Conservation (phyloP, 2,113 vertebrate species). For the Phalacrocorax brasilianus region DNA sequence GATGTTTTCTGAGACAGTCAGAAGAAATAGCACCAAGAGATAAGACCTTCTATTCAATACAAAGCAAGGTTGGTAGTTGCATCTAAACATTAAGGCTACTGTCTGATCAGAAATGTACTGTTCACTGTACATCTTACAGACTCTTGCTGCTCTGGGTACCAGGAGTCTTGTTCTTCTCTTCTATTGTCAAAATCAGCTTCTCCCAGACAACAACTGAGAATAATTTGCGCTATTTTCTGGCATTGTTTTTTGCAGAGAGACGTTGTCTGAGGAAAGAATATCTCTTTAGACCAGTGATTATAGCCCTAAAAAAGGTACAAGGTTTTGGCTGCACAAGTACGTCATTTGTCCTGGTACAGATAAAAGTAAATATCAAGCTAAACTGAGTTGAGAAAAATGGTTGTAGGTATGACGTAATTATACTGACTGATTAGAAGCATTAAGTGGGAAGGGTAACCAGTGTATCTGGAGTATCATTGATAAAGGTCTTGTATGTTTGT, state of each 20-base stretch:
- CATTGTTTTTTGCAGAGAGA: background rate
- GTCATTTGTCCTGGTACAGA: background rate
- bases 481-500: background rate
- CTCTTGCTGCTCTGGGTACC: background rate
- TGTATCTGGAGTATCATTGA: background rate
- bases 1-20: background rate
- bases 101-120: background rate
- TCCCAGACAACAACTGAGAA: background rate
- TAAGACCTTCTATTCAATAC: background rate
- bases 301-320: background rate
- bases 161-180: background rate
- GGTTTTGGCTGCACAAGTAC: background rate
- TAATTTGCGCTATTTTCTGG: background rate
- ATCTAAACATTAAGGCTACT: background rate
- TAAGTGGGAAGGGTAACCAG: background rate
- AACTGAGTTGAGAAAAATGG: background rate
- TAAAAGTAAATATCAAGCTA: background rate
- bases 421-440: background rate
- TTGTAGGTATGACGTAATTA: background rate
- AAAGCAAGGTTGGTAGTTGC: background rate
- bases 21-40: background rate
- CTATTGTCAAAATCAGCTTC: background rate
- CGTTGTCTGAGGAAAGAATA: background rate
- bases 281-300: background rate
- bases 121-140: background rate